A percentile compares a stretch with the other conserved stretches of the same genome.
Evolutionary conservation across 2,888 invertebrate species (phyloP).

Genomic region (Sylvicola fuscatus): DNA sequence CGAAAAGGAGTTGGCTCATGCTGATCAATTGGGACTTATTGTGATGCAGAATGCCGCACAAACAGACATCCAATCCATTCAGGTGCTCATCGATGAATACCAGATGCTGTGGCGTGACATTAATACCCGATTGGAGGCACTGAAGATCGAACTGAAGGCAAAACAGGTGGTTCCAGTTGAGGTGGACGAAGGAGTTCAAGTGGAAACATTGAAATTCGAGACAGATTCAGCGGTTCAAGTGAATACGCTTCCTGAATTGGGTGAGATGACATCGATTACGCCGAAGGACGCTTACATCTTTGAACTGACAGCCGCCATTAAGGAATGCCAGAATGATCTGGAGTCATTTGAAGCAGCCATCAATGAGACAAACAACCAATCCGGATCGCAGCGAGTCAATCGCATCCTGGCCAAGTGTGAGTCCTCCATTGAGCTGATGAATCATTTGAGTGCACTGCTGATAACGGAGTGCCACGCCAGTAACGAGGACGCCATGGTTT

Average conservation of each 20-base stretch:
- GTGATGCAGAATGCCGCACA: slow-evolving; percentile 35
- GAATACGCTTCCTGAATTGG: slow-evolving; percentile 44
- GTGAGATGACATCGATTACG: slow-evolving; percentile 46
- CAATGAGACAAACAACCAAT: slow-evolving; percentile 32
- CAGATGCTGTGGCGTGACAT: slow-evolving; percentile 41
- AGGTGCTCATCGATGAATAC: slow-evolving; percentile 42
- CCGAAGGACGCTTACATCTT: slow-evolving; percentile 65
- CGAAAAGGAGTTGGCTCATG: slow-evolving; percentile 29
- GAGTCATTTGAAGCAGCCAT: slow-evolving; percentile 44
- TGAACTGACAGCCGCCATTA: slow-evolving; percentile 51
- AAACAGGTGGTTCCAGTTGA: slow-evolving; percentile 17
- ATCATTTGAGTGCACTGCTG: slow-evolving; percentile 55
- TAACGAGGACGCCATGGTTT: slow-evolving; percentile 40
- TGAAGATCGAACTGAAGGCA: slow-evolving; percentile 24
- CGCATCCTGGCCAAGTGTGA: slow-evolving; percentile 58
- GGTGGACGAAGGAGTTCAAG: slow-evolving; percentile 40
- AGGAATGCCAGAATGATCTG: slow-evolving; percentile 46
- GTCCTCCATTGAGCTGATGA: slow-evolving; percentile 60
- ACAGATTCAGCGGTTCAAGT: slow-evolving; percentile 64
- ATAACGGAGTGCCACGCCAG: slow-evolving; percentile 51
- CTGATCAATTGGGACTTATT: slow-evolving; percentile 36
- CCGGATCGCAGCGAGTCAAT: slow-evolving; percentile 48
- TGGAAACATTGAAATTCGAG: slow-evolving; percentile 55
- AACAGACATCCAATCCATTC: slow-evolving; percentile 32
- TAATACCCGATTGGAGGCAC: slow-evolving; percentile 27